Base-by-base conservation (phyloP, 2,888 invertebrate species). In the Coenonympha glycerion region DNA sequence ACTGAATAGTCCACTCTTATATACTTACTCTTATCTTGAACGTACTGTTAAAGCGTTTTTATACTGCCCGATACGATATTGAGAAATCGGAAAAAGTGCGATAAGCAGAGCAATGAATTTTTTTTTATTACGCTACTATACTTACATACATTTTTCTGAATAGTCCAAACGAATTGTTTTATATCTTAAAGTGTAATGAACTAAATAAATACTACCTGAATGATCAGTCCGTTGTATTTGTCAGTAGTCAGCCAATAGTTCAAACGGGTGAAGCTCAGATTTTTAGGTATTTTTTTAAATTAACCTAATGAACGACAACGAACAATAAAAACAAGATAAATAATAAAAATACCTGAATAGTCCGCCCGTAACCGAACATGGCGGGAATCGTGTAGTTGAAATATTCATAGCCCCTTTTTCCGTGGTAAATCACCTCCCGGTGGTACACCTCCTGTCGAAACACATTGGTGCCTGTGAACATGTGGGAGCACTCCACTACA, bases 401-500 rank as follows among this genome's bases (percentile, higher is more conserved):
- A 33, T 73, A 70, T 53, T 81, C 79, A 8, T 30, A 30, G 1
- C 81, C 60, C n/a, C 76, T 65, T 53, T 81, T 80, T 28, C 62
- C 65, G 8, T 59, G 50, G 37, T 64, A 76, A 6, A 69, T 49
- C 0, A 53, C 67, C 5, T 59, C 54, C 2, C 64, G 60, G 11
- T 77, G 73, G 28, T 68, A 73, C 0, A 76, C 62, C 39, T 71
- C 1, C 0, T 69, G 67, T 8, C 75, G 62, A 1, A 49, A 18
- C 0, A 79, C 68, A 54, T 62, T 82, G 0, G 79, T 77, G 0
- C 83, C 83, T 22, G 77, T 18, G 37, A 83, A 81, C 0, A 70
- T 70, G 46, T 79, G 74, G 1, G 56, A 53, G 59, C 80, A 70
- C 44, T 79, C 68, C 1, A 71, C 73, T 4, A 67, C 46, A 0